Base-by-base conservation (phyloP, 2,888 invertebrate species). In the Proisotoma minuta region DNA sequence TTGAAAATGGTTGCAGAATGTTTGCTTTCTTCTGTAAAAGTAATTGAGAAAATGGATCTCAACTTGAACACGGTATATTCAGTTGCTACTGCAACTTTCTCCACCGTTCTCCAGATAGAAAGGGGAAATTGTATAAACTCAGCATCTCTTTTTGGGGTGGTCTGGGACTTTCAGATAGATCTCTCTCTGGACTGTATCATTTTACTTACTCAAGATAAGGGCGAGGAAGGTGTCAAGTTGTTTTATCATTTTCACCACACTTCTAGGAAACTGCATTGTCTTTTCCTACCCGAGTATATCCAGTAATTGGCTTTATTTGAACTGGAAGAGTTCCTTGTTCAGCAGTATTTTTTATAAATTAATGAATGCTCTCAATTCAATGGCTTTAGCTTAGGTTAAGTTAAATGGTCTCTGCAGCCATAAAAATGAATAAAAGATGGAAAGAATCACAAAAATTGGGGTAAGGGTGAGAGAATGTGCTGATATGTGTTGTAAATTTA, bases 371-470 rank as follows among this genome's bases (percentile, higher is more conserved):
- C n/a, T n/a, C n/a, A n/a, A n/a, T n/a, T n/a, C n/a, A n/a, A n/a
- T n/a, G n/a, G n/a, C n/a, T n/a, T n/a, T n/a, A n/a, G n/a, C n/a
- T n/a, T n/a, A n/a, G n/a, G n/a, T n/a, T n/a, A n/a, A n/a, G n/a
- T n/a, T n/a, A n/a, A n/a, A n/a, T 34, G 15, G 34, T 34, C 15
- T 8, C 34, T 15, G 5, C 43, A n/a, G 27, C 51, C 51, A 26
- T 51, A 26, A 51, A 24, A 51, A 51, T 51, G 51, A 51, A 51
- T 51, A 51, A 51, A 51, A 51, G 27, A 51, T 51, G 24, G 4
- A 43, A 43, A 43, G 27, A 51, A 51, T 51, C 51, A 51, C 26
- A n/a, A 26, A 26, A n/a, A n/a, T n/a, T n/a, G n/a, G n/a, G n/a
- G n/a, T n/a, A n/a, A n/a, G n/a, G n/a, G n/a, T n/a, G n/a, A n/a